Conservation (phyloP, 2,797 vertebrate genomes). For the Pachyuromys duprasi region DNA sequence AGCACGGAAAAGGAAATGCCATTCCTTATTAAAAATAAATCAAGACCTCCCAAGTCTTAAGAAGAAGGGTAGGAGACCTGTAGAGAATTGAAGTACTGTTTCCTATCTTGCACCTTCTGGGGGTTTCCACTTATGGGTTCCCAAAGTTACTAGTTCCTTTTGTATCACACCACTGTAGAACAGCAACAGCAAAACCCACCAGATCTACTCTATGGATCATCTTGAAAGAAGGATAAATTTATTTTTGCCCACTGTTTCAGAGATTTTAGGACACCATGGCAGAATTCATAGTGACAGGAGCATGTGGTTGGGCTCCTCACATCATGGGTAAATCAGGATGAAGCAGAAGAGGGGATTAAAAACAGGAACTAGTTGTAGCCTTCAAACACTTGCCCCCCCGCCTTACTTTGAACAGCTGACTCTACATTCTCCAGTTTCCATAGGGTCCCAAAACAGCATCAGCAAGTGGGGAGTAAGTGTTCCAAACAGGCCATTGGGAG, state of each 20-base stretch:
- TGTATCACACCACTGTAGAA: not conserved
- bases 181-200: not conserved
- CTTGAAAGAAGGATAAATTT: not conserved
- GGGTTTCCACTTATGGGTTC: not conserved
- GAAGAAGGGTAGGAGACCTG: not conserved
- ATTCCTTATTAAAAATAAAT: slow-evolving; percentile 38
- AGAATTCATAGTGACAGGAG: not conserved
- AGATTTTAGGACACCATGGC: not conserved
- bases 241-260: not conserved
- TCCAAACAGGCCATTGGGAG: not conserved
- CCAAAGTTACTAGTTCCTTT: not conserved
- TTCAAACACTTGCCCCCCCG: not conserved
- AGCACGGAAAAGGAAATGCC: not conserved
- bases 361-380: not conserved
- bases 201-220: not conserved
- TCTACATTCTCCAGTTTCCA: not conserved
- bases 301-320: not conserved
- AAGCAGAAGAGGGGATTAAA: not conserved
- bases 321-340: not conserved
- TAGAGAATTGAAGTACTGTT: not conserved
- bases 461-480: not conserved
- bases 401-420: not conserved
- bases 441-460: not conserved
- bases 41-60: slow-evolving; percentile 23
- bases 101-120: not conserved